These are phyloP conservation scores for Coleophora deauratella DNA, from an alignment of 2,888 invertebrate species.

Conservation along the genomic window DNA sequence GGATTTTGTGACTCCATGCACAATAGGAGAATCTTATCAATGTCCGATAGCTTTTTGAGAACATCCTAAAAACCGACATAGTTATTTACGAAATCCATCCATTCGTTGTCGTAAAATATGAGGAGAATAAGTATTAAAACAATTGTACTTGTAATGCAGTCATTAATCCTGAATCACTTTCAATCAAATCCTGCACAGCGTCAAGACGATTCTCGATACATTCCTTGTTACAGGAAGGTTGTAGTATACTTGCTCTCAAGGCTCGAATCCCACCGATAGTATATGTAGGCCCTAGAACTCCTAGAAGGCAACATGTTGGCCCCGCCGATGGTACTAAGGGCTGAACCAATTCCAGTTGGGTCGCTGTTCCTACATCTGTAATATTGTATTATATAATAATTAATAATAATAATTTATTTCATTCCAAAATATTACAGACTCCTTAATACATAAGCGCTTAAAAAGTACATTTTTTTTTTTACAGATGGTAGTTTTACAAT, in stretches of 20 bases:
- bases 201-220: conserved; percentile 81
- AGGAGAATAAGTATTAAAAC: no score
- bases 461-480: background rate
- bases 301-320: conserved; percentile 55
- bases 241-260: conserved; percentile 85
- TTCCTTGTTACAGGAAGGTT: conserved; percentile 81
- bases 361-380: conserved; percentile 86
- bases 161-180: conserved; percentile 77
- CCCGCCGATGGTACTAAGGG: conserved; percentile 64
- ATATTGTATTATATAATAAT: conserved; percentile 4
- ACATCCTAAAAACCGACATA: conserved; percentile 63
- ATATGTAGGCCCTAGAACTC: conserved; percentile 57
- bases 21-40: conserved; percentile 83
- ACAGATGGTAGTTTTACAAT: no score
- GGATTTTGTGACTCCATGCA: conserved; percentile 63
- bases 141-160: conserved; percentile 75
- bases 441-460: no score
- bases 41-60: conserved; percentile 79
- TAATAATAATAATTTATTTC: background rate
- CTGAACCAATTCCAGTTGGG: conserved; percentile 81
- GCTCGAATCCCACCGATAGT: conserved; percentile 81
- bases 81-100: background rate
- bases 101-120: no score
- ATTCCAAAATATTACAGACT: no score
- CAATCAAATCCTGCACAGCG: conserved; percentile 84